Conservation (phyloP, 2,888 invertebrate genomes). For the Cinara cedri region DNA sequence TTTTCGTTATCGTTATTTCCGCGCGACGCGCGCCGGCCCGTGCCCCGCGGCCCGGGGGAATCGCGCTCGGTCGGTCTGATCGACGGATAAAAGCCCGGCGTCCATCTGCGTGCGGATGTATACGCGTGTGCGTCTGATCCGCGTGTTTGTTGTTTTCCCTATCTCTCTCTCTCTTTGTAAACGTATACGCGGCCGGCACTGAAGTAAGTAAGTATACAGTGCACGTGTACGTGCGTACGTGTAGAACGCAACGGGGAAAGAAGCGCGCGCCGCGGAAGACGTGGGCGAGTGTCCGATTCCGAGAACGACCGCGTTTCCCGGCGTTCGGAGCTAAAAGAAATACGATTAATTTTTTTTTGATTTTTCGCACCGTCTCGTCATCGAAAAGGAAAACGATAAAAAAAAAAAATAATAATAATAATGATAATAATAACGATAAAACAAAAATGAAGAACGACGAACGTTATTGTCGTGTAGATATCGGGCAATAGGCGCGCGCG, state of each 20-base stretch:
- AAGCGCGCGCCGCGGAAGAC: not conserved
- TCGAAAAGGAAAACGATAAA: not conserved
- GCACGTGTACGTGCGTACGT: too few relatives aligned
- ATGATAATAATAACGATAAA: too few relatives aligned
- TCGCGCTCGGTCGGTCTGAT: conserved; percentile 26
- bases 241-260: not conserved
- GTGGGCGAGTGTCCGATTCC: conserved; percentile 18
- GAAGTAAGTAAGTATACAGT: too few relatives aligned
- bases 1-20: not conserved
- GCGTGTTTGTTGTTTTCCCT: conserved; percentile 32
- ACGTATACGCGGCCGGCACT: too few relatives aligned
- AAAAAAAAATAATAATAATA: not conserved
- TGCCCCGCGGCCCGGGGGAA: conserved; percentile 17
- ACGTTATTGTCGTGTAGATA: too few relatives aligned
- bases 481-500: too few relatives aligned
- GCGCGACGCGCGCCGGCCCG: not conserved
- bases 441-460: too few relatives aligned
- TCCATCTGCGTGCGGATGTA: too few relatives aligned
- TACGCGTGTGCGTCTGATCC: conserved; percentile 34
- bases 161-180: too few relatives aligned
- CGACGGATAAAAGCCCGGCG: conserved; percentile 48
- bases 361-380: not conserved
- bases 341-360: not conserved
- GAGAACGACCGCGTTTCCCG: conserved; percentile 25
- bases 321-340: not conserved